Conservation (phyloP, 30 jellyfish, hydroid and myxozoan genomes). For the Pelagia noctiluca region DNA sequence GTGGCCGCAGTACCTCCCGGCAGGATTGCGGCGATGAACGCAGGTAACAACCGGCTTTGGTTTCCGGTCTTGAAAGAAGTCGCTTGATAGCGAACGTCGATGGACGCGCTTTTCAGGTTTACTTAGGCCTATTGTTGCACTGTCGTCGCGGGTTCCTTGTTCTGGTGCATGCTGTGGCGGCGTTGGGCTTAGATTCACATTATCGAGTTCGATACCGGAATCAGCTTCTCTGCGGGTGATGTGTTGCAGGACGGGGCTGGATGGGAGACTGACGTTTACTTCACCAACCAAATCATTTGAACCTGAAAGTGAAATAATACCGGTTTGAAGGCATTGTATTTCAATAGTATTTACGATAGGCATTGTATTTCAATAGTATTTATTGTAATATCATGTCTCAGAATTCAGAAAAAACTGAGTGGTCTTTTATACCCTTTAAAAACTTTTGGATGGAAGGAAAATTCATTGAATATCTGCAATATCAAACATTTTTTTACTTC, state of each 20-base stretch:
- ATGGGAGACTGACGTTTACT: constrained; percentile 47
- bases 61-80: constrained; percentile 58
- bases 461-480: no score
- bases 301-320: not conserved
- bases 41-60: constrained; percentile 70
- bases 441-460: no score
- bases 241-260: constrained; percentile 24
- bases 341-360: no score
- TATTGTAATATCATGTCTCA: no score
- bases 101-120: constrained; percentile 36
- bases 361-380: no score
- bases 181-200: constrained; percentile 12
- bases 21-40: constrained; percentile 93
- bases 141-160: not conserved
- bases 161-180: not conserved
- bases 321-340: no score
- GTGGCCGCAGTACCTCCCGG: constrained; percentile 93
- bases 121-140: not conserved
- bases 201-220: constrained; percentile 67
- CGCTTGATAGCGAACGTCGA: constrained; percentile 70
- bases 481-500: no score
- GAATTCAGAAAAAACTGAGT: no score
- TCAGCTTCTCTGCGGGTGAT: constrained; percentile 35
- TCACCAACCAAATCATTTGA: constrained; percentile 64
- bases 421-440: no score